These are phyloP conservation scores for Trematomus bernacchii DNA, from an alignment of 2,797 vertebrate genomes.

Conservation along the genomic window DNA sequence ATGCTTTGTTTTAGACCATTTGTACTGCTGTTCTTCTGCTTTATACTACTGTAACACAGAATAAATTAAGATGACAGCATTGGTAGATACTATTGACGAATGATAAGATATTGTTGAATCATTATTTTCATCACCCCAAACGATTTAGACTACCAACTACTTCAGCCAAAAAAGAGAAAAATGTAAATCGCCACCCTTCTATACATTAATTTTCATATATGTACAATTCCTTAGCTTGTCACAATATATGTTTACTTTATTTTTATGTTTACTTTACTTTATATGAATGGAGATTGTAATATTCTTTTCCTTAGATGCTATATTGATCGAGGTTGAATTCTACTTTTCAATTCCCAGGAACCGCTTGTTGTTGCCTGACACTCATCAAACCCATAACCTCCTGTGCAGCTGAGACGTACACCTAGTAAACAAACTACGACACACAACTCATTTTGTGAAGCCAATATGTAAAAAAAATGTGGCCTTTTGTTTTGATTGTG, in stretches of 20 bases:
- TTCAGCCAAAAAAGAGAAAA: not conserved
- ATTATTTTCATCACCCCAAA: not conserved
- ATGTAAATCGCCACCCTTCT: not conserved
- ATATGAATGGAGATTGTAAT: not conserved
- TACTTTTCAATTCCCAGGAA: slow-evolving; percentile 7
- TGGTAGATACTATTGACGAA: not conserved
- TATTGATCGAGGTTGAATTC: not conserved
- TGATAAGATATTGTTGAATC: too few species aligned
- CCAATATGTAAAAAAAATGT: slow-evolving; percentile 1
- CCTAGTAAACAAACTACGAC: slow-evolving; percentile 8
- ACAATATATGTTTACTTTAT: not conserved
- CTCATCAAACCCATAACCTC: slow-evolving; percentile 13
- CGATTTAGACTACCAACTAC: not conserved
- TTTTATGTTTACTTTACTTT: not conserved
- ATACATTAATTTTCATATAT: not conserved
- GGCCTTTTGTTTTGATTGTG: too few species aligned
- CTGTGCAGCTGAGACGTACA: slow-evolving; percentile 26
- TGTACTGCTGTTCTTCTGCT: not conserved
- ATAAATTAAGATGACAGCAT: not conserved
- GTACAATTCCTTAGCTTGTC: not conserved
- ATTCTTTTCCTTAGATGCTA: not conserved
- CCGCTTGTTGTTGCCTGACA: not conserved
- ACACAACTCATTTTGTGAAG: slow-evolving; percentile 13
- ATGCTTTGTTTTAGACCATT: not conserved
- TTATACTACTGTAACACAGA: not conserved